Evolutionary conservation across 2,888 invertebrate genomes (phyloP), one percentile per base, ranked within the genome.

Genomic region (Tenthredo scrophulariae): DNA sequence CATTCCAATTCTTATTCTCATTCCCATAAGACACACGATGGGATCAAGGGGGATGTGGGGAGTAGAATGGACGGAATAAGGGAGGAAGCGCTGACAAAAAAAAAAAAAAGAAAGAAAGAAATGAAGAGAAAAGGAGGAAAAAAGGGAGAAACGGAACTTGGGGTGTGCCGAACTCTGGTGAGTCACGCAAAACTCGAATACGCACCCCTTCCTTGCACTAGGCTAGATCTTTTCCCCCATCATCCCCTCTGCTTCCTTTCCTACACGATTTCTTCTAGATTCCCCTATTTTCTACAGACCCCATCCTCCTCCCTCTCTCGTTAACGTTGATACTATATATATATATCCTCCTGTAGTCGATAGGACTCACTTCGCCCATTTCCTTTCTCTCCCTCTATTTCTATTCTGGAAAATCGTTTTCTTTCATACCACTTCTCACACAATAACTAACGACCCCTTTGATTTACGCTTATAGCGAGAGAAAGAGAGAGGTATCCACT

Each of bases 71-170:
- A 67, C 67, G 67, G 67, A 29, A 67, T 33, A 33, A 67, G 67
- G 67, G 67, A 67, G 67, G 67, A 67, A 67, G 33, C 33, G 6
- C 15, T 3, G 18, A 26, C 7, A 33, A 6, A 7, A 26, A 33
- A 4, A 18, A 13, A 18, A 26, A 26, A 13, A 5, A 62, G 26
- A 26, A 10, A 15, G 7, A 13, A 33, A 18, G 15, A 1, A 33
- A 29, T 58, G 22, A 5, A 13, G 26, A 62, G 22, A 26, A 26
- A 29, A 62, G 4, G 13, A 62, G 22, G 26, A 84, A 82, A 65
- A 72, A 50, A 62, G 80, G 85, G 79, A 54, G 70, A 72, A 79
- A 72, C 54, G 67, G 74, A 65, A 84, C 85, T 77, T n/a, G 80
- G 67, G 65, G 46, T 70, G 79, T 75, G 84, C 33, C 67, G 29